Conservation (phyloP, 2,797 vertebrate genomes). For the Phylloscopus collybita region DNA sequence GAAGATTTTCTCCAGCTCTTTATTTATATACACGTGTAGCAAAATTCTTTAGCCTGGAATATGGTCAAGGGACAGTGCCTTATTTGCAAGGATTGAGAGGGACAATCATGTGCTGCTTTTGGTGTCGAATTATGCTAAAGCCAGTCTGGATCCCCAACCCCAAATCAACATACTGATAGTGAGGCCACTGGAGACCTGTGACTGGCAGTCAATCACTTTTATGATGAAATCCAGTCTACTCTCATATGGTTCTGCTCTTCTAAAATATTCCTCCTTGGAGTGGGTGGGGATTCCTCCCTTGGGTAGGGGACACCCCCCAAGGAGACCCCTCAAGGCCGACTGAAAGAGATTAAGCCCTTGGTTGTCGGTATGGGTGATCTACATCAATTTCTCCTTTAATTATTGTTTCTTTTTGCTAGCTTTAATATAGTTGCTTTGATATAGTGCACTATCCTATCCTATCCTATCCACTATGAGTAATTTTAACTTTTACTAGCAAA, state of each 20-base stretch:
- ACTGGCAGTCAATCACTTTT: neutral
- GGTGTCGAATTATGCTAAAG: neutral
- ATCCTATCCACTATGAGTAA: neutral
- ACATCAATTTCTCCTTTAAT: neutral
- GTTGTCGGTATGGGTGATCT: neutral
- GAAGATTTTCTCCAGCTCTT: neutral
- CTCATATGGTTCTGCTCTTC: neutral
- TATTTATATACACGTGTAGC: neutral
- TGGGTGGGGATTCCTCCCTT: neutral
- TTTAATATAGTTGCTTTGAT: neutral
- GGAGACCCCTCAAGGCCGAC: neutral
- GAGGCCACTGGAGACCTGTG: neutral
- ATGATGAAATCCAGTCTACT: neutral
- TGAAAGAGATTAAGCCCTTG: neutral
- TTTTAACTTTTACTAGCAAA: neutral
- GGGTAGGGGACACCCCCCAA: neutral
- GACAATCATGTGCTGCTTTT: neutral
- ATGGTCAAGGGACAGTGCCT: neutral
- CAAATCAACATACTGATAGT: neutral
- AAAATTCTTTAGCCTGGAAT: neutral
- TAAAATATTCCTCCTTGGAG: neutral
- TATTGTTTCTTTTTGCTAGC: neutral
- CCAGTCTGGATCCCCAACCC: neutral
- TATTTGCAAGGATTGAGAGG: neutral
- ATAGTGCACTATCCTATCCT: neutral